Percentiles rank a stretch among this genome's conserved stretches.
These are phyloP conservation scores for Magallana angulata DNA, from an alignment of 1,140 invertebrate species.

Conservation along the genomic window DNA sequence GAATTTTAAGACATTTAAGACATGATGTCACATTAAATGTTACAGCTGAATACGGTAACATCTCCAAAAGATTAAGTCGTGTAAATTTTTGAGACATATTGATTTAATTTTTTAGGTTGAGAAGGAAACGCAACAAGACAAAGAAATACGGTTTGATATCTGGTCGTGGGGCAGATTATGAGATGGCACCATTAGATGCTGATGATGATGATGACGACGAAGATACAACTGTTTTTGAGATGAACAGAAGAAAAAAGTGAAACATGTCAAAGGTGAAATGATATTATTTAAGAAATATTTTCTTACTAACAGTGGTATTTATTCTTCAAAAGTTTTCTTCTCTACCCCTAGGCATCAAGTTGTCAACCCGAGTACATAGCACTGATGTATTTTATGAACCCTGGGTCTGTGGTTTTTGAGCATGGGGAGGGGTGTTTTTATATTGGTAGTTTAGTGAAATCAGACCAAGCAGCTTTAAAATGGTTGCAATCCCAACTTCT, in stretches of 20 bases:
- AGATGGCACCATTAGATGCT: constrained; percentile 72
- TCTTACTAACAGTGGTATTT: background rate
- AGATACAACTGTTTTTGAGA: constrained; percentile 73
- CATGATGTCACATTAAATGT: no score
- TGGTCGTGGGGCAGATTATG: constrained; percentile 65
- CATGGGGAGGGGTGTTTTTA: no score
- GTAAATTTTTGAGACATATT: no score
- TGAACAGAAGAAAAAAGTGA: constrained; percentile 64
- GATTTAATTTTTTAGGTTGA: constrained; percentile 57
- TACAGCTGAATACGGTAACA: no score
- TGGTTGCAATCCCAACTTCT: no score
- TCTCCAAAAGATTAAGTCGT: no score
- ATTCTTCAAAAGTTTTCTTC: background rate
- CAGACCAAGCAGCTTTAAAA: no score
- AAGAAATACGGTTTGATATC: constrained; percentile 73
- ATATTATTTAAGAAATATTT: background rate
- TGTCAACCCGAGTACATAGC: background rate
- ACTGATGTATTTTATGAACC: background rate
- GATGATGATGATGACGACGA: constrained; percentile 71
- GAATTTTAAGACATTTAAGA: no score
- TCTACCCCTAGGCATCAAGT: background rate
- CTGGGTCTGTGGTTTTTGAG: no score
- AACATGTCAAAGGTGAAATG: constrained; percentile 51
- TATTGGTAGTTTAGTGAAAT: no score
- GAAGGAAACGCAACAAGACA: constrained; percentile 66